phyloP scores from a whole-genome alignment of 1,140 invertebrate genomes.

The Metopolophium dirhodum region DNA sequence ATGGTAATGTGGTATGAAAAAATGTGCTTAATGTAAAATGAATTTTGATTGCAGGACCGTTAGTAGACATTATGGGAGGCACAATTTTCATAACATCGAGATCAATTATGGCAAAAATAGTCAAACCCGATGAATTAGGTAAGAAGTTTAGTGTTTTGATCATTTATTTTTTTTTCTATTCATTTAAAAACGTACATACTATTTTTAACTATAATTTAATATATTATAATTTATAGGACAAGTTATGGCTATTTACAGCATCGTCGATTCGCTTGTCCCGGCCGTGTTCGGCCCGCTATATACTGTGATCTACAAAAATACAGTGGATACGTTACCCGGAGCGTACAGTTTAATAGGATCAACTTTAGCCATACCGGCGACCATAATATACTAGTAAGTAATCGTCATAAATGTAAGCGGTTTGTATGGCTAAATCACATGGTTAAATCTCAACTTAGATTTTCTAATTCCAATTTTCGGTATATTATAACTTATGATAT shows the following conservation, averaged over 20 bases:
- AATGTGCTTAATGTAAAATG: neutral
- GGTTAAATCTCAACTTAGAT: neutral
- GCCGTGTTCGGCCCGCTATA: conserved; percentile 81
- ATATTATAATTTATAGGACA: conserved; percentile 68
- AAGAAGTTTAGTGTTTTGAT: neutral
- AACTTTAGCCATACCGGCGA: conserved; percentile 75
- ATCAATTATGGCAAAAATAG: conserved; percentile 79
- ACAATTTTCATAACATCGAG: conserved; percentile 81
- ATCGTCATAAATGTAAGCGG: neutral
- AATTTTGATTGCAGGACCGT: conserved; percentile 67
- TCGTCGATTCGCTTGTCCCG: conserved; percentile 75
- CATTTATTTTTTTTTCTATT: neutral
- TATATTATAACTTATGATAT: neutral
- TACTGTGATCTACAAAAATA: conserved; percentile 74
- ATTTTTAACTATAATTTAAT: neutral
- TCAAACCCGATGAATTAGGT: conserved; percentile 74
- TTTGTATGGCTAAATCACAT: neutral
- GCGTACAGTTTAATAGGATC: conserved; percentile 80
- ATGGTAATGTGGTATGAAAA: neutral
- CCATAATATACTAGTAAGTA: conserved; percentile 78
- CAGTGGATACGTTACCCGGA: conserved; percentile 75
- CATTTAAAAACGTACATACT: neutral
- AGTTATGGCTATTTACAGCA: conserved; percentile 79
- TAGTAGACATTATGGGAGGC: conserved; percentile 79
- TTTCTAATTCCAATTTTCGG: neutral